Conservation (phyloP, 2,113 vertebrate species). For the Telmatochromis bifrenatus region DNA sequence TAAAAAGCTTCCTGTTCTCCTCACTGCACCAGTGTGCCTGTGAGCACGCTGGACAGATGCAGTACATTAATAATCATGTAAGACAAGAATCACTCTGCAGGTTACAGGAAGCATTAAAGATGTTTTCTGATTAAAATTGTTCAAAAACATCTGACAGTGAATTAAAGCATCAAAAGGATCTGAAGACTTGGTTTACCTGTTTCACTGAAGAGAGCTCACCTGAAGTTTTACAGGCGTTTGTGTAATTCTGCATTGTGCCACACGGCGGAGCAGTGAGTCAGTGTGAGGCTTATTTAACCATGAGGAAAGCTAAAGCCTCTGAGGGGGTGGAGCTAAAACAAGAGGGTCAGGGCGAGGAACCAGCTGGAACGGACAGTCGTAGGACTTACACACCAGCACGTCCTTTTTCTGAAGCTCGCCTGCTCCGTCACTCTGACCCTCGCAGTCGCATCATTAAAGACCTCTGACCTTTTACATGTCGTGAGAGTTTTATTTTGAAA, state of each 20-base stretch:
- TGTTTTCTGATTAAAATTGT: neutral
- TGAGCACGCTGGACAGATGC: neutral
- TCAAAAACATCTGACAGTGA: neutral
- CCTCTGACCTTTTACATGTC: neutral
- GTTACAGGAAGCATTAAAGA: neutral
- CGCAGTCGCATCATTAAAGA: neutral
- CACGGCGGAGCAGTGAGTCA: neutral
- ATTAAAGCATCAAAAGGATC: neutral
- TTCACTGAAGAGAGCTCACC: neutral
- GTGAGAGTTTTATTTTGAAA: neutral
- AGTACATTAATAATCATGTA: accelerated
- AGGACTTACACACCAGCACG: neutral
- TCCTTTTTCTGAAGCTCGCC: neutral
- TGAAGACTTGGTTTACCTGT: neutral
- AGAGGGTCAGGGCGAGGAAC: neutral
- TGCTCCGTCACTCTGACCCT: neutral
- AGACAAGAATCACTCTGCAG: neutral
- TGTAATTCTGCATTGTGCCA: neutral
- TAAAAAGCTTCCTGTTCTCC: neutral
- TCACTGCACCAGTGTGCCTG: neutral
- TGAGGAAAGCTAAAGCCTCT: neutral
- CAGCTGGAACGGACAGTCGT: neutral
- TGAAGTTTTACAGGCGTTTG: neutral
- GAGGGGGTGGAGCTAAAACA: neutral
- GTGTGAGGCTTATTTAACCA: neutral